Evolutionary conservation across 2,113 vertebrate genomes (phyloP), one percentile per base, ranked within the genome.

Genomic region (Carettochelys insculpta): DNA sequence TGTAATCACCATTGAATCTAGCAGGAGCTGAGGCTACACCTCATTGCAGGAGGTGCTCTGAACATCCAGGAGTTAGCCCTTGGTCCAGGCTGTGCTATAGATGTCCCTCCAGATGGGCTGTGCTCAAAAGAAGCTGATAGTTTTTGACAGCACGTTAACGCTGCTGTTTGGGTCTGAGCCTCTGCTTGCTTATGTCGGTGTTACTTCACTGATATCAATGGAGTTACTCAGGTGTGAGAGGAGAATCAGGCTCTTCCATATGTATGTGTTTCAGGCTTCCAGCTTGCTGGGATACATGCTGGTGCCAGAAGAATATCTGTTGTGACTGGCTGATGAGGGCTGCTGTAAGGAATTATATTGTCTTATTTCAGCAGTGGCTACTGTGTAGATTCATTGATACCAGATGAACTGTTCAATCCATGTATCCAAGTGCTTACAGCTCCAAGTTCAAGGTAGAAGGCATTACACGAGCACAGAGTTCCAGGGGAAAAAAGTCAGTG

Each of bases 191-290:
- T 5, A 1, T 2, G 10, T 8, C 14, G 43, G 29, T 29, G 50
- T 71, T 65, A 19, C 27, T 17, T 45, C 31, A 2, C 3, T 0
- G 4, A 2, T 12, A 22, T n/a, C 45, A 8, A 34, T 0, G 2
- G 1, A 0, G 38, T 3, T 12, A 2, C 0, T 2, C 20, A 2
- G 80, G 20, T 0, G 13, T 1, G n/a, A 53, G 12, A 29, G 12
- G 54, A 43, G 31, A 76, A 78, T 77, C 77, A 41, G 1, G 58
- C 24, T 58, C 82, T 11, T 38, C 19, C 19, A 68, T 68, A 19
- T 10, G 9, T 38, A 38, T 68, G 9, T 68, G 38, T 68, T 68
- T 19, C 61, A 11, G 24, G 29, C 61, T 65, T 29, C 52, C 10
- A 2, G 5, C 8, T 14, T 14, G 81, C 2, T 45, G 76, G 52